A percentile compares a stretch with the other conserved stretches of the same genome.
phyloP scores from a whole-genome alignment of 1,140 invertebrate species.

The Acromyrmex charruanus region DNA sequence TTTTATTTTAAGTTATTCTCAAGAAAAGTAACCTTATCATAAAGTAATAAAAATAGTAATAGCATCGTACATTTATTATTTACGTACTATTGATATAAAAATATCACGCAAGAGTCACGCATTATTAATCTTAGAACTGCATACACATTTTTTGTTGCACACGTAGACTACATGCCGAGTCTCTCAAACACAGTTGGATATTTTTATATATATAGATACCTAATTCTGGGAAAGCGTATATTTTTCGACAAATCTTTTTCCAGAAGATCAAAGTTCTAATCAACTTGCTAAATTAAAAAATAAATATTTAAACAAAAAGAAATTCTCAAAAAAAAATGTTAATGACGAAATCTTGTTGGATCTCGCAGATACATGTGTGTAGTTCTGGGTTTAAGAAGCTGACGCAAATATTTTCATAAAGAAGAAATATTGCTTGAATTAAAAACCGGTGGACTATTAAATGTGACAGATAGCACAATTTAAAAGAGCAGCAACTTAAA shows the following conservation, averaged over 20 bases:
- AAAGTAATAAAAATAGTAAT: constrained; percentile 35
- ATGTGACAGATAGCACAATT: background rate
- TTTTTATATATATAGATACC: background rate
- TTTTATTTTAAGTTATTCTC: constrained; percentile 11
- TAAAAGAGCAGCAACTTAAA: constrained; percentile 14
- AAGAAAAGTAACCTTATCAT: constrained; percentile 9
- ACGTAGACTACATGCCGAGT: too few relatives aligned
- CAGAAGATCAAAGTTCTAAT: background rate
- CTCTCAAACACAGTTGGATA: background rate
- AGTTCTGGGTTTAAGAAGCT: constrained; percentile 24
- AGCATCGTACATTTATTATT: constrained; percentile 27
- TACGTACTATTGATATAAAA: constrained; percentile 32
- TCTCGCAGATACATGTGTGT: constrained; percentile 1
- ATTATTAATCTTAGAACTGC: constrained; percentile 26
- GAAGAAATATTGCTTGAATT: constrained; percentile 30
- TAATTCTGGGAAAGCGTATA: background rate
- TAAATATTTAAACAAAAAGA: background rate
- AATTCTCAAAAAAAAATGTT: background rate
- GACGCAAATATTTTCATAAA: constrained; percentile 33
- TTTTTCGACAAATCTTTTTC: constrained; percentile 8
- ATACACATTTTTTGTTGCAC: background rate
- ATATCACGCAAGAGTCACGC: background rate
- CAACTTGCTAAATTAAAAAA: background rate
- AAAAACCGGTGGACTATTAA: background rate
- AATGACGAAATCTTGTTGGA: background rate